A percentile compares a stretch with the other conserved stretches of the same genome.
Evolutionary conservation across 2,888 invertebrate species (phyloP).

Genomic region (Drosophila pegasa): DNA sequence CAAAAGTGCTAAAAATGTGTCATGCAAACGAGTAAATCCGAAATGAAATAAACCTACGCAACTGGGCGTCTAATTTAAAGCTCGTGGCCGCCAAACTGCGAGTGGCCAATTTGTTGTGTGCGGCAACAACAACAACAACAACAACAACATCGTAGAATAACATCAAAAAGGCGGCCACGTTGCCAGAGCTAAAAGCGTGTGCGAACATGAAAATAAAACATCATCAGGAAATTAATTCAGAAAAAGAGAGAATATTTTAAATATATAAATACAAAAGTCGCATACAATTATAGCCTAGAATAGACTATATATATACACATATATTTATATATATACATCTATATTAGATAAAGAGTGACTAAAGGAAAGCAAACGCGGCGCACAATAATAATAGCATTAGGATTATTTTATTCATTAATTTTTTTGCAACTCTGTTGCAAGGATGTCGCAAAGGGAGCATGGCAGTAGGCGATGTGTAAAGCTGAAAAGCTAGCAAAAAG

Average conservation of each 20-base stretch:
- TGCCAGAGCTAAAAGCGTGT: conserved; percentile 68
- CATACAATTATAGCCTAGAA: conserved; percentile 24
- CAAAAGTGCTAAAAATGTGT: conserved; percentile 44
- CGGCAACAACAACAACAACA: conserved; percentile 32
- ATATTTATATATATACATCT: not conserved
- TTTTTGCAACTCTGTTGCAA: conserved; percentile 31
- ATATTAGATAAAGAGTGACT: conserved; percentile 9
- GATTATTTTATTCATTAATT: conserved; percentile 23
- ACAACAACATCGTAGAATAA: conserved; percentile 36
- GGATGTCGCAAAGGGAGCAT: conserved; percentile 10
- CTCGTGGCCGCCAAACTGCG: conserved; percentile 67
- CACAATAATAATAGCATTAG: conserved; percentile 52
- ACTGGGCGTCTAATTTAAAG: conserved; percentile 63
- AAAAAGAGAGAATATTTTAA: conserved; percentile 32
- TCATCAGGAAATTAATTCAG: conserved; percentile 77
- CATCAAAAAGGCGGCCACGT: conserved; percentile 61
- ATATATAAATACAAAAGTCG: conserved; percentile 44
- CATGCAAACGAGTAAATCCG: conserved; percentile 34
- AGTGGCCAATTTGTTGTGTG: conserved; percentile 73
- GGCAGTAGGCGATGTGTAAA: conserved; percentile 19
- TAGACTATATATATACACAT: conserved; percentile 13
- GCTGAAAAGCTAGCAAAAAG: conserved; percentile 16
- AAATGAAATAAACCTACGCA: conserved; percentile 57
- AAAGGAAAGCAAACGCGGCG: conserved; percentile 15
- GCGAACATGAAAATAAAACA: conserved; percentile 76